These are phyloP conservation scores for Yponomeuta evonymella DNA, from an alignment of 2,888 invertebrate species.

Conservation along the genomic window DNA sequence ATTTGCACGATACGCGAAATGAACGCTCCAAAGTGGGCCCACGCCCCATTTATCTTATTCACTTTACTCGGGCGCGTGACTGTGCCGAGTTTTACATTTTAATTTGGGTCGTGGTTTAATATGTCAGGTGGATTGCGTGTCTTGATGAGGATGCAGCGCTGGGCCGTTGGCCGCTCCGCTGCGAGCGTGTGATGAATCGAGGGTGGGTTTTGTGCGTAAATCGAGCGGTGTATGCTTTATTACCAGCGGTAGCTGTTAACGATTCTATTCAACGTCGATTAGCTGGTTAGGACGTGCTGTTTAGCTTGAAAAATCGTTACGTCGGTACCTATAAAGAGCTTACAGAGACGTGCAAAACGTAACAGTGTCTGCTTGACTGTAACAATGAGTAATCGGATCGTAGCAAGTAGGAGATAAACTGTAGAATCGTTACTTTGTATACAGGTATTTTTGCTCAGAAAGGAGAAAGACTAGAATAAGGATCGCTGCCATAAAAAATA, in stretches of 20 bases:
- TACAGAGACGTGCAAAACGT: too few relatives aligned
- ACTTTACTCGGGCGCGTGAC: constrained; percentile 55
- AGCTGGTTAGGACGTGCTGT: not conserved
- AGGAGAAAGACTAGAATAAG: too few relatives aligned
- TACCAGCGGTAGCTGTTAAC: not conserved
- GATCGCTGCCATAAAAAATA: not conserved
- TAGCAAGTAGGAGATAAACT: too few relatives aligned
- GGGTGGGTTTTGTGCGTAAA: not conserved
- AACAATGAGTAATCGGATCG: too few relatives aligned
- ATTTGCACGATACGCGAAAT: constrained; percentile 49
- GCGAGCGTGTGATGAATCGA: not conserved
- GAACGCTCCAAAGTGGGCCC: constrained; percentile 37
- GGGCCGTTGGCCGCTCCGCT: not conserved
- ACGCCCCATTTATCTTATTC: constrained; percentile 57
- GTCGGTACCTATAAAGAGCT: too few relatives aligned
- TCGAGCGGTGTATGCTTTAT: not conserved
- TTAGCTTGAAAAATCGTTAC: too few relatives aligned
- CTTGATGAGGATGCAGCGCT: constrained; percentile 3
- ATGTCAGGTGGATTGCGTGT: constrained; percentile 23
- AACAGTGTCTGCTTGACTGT: too few relatives aligned
- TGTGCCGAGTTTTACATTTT: constrained; percentile 53
- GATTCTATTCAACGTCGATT: not conserved
- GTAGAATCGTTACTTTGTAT: too few relatives aligned
- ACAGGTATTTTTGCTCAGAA: too few relatives aligned
- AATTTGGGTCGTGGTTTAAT: constrained; percentile 50